Conservation (phyloP, 2,113 vertebrate species). For the Rattus rattus region DNA sequence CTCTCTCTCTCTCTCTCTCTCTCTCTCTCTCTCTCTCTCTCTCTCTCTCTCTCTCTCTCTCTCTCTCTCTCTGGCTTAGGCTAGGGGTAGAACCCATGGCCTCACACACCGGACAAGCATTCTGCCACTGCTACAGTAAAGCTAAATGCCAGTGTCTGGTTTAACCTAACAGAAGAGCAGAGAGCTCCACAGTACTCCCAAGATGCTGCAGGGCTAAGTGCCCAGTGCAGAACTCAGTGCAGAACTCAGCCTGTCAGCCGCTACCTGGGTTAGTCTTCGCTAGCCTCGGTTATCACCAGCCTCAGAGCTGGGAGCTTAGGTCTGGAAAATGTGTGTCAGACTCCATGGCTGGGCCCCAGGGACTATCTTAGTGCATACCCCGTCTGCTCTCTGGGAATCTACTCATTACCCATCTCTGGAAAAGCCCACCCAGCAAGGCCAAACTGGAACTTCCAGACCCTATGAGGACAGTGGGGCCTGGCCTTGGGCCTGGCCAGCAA, state of each 20-base stretch:
- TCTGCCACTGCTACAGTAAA: no score
- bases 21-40: not conserved
- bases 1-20: not conserved
- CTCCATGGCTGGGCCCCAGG: not conserved
- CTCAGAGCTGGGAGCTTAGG: not conserved
- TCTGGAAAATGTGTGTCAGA: not conserved
- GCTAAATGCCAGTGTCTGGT: not conserved
- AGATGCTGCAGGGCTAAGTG: not conserved
- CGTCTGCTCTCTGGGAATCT: not conserved
- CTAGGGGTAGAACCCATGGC: not conserved
- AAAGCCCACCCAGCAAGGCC: not conserved
- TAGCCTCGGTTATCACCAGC: not conserved
- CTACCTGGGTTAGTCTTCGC: not conserved
- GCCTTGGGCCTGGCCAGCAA: not conserved
- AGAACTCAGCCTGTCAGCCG: accelerated
- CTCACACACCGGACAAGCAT: not conserved
- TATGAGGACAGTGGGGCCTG: not conserved
- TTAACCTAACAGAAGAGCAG: not conserved
- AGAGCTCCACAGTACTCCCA: not conserved
- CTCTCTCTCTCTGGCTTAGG: no score
- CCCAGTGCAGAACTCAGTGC: accelerated
- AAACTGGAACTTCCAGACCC: no score
- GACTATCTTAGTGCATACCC: not conserved
- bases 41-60: not conserved
- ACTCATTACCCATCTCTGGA: not conserved